Evolutionary conservation across 2,113 vertebrate genomes (phyloP), one percentile per base, ranked within the genome.

Genomic region (Podilymbus podiceps): DNA sequence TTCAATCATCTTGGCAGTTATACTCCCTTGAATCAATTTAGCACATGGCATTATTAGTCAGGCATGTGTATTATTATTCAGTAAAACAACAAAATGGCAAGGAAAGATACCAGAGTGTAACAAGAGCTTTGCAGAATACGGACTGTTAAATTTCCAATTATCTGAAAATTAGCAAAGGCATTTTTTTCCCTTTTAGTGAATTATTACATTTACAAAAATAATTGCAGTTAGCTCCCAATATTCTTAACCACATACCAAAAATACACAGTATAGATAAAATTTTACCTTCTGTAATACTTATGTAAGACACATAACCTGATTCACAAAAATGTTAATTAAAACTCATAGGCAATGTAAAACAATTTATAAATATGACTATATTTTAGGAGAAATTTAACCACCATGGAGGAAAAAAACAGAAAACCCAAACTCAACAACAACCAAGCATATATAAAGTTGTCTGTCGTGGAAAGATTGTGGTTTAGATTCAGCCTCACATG

Each of bases 1-100:
- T 89, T 96, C 82, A 80, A 89, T 95, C 89, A 92, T 81, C 40
- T 81, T 52, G 68, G 35, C 75, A 90, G 72, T 81, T 84, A 87
- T 22, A 88, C 30, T 50, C 63, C 60, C 76, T 72, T 81, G 68
- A 90, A 88, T 95, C 76, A 95, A 86, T 88, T 76, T 12, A 93
- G 13, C 20, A 67, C 75, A 67, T 49, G 42, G 15, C 68, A 74
- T 86, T 89, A 81, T 87, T 89, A 77, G 55, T 59, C 73, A 83
- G 47, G 60, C 33, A 75, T 75, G 24, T 84, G 27, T 56, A 81
- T 68, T 80, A 52, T 40, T 44, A 73, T 74, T 71, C 68, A 88
- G 44, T 88, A 81, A 86, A 94, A 86, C 31, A 95, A 80, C 33
- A 85, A 78, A 81, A 83, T 53, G 12, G 3, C 18, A 63, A 85